Percentiles rank a stretch among this genome's conserved stretches.
These are phyloP conservation scores for Hemiprocne comata DNA, from an alignment of 2,113 vertebrate species.

Conservation along the genomic window DNA sequence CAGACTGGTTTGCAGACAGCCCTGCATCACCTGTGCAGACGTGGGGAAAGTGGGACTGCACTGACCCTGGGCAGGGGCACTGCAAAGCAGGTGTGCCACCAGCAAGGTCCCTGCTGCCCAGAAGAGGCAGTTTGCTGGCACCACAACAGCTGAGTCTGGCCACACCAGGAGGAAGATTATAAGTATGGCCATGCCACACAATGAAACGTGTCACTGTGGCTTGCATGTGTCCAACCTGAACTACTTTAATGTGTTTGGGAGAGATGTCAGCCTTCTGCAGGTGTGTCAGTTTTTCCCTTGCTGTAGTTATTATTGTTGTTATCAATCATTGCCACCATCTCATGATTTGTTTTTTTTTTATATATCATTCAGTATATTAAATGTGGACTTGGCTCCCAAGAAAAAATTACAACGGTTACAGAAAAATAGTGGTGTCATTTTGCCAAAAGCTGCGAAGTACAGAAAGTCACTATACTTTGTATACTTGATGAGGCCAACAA, in stretches of 20 bases:
- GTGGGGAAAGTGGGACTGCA: too few relatives aligned
- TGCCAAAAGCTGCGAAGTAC: not conserved
- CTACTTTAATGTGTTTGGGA: not conserved
- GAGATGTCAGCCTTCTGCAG: not conserved
- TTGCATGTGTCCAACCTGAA: not conserved
- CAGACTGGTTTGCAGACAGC: not conserved
- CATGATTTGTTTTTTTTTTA: not conserved
- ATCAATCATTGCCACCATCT: not conserved
- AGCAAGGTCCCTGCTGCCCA: not conserved
- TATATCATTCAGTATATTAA: not conserved
- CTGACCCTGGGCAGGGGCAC: not conserved
- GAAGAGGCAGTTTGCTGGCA: not conserved
- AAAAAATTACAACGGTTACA: not conserved
- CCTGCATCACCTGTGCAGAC: not conserved
- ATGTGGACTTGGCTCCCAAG: not conserved
- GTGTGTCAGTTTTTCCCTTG: not conserved
- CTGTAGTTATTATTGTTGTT: not conserved
- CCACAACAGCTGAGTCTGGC: not conserved
- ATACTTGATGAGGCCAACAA: not conserved
- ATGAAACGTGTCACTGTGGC: not conserved
- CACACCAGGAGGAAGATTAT: not conserved
- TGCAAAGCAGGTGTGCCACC: accelerated
- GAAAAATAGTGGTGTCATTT: not conserved
- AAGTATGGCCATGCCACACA: not conserved
- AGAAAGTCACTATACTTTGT: not conserved